Evolutionary conservation across 2,888 invertebrate species (phyloP), one percentile per base, ranked within the genome.

Genomic region (Aphelenchoides bicaudatus): DNA sequence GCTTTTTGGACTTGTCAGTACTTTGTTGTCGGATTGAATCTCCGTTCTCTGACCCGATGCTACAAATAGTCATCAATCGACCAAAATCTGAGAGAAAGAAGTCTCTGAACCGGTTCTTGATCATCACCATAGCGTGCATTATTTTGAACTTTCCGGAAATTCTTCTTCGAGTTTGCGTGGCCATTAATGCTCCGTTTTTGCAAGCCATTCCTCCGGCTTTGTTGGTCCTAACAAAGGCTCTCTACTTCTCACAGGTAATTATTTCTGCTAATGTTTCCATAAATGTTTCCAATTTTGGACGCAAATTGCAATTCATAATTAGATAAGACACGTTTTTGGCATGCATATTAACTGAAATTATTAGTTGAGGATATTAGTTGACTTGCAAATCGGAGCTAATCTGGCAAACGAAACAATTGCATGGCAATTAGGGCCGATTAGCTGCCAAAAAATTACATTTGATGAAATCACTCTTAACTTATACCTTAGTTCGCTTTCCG

Each of bases 41-140:
- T 2, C 54, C 62, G 39, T 56, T 59, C 37, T 61, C 66, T 2
- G 74, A 75, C 49, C 73, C 72, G 1, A 59, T 73, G 39, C 64
- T 74, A 28, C 73, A 74, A 43, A 61, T 74, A 55, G 71, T 75
- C 2, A 73, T 73, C 48, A 71, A 75, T 43, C 67, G 64, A 39
- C 61, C 69, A 2, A 70, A 68, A 46, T 68, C 67, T 34, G 74
- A 74, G 38, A 71, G 68, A 68, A 66, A 61, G 30, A 70, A 65
- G 43, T 66, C 61, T 25, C 63, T 73, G 53, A 52, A 70, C 30
- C 65, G 68, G 1, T 74, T 75, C 53, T 61, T 74, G 64, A 28
- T 63, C 3, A 62, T 75, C 21, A 74, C 74, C 1, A 56, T 72
- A 19, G 54, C 69, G 10, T 61, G 62, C 6, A 54, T 74, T 4